Percentiles rank a stretch among this genome's conserved stretches.
Conservation (phyloP, 2,888 invertebrate genomes). For the Eurytoma adleriae region DNA sequence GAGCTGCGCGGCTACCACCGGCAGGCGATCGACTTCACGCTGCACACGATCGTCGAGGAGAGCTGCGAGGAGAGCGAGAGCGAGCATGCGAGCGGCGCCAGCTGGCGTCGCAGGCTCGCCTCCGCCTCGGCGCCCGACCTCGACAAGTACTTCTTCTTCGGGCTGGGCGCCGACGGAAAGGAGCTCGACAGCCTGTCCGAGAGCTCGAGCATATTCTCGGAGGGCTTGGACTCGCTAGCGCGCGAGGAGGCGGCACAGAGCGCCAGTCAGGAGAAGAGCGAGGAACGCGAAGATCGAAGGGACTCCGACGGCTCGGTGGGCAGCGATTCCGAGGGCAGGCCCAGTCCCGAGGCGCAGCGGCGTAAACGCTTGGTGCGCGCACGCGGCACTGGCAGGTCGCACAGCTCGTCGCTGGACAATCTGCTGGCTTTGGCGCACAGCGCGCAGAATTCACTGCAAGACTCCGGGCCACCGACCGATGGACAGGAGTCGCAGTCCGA, state of each 20-base stretch:
- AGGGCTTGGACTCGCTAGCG: conserved; percentile 86
- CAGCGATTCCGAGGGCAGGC: conserved; percentile 92
- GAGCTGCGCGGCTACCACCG: conserved; percentile 90
- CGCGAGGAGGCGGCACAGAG: conserved; percentile 76
- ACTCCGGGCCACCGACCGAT: conserved; percentile 69
- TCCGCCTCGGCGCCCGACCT: conserved; percentile 90
- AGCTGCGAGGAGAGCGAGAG: conserved; percentile 95
- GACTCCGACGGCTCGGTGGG: conserved; percentile 93
- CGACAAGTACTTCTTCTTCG: conserved; percentile 94
- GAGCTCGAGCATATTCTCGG: conserved; percentile 91
- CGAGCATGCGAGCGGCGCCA: conserved; percentile 78
- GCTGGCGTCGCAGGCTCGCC: conserved; percentile 80
- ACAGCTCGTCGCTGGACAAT: conserved; percentile 89
- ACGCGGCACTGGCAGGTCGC: conserved; percentile 88
- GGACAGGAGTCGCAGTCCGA: conserved; percentile 75
- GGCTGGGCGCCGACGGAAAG: conserved; percentile 84
- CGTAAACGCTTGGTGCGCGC: conserved; percentile 89
- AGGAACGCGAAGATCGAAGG: conserved; percentile 78
- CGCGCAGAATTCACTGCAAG: conserved; percentile 70
- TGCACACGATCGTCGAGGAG: conserved; percentile 95
- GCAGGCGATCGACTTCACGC: conserved; percentile 89
- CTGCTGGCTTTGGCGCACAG: conserved; percentile 78
- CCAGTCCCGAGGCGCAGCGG: conserved; percentile 89
- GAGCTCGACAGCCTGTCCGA: conserved; percentile 82
- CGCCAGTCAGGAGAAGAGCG: conserved; percentile 76